Base-by-base conservation (phyloP, 2,113 vertebrate genomes). In the Columba janthina region DNA sequence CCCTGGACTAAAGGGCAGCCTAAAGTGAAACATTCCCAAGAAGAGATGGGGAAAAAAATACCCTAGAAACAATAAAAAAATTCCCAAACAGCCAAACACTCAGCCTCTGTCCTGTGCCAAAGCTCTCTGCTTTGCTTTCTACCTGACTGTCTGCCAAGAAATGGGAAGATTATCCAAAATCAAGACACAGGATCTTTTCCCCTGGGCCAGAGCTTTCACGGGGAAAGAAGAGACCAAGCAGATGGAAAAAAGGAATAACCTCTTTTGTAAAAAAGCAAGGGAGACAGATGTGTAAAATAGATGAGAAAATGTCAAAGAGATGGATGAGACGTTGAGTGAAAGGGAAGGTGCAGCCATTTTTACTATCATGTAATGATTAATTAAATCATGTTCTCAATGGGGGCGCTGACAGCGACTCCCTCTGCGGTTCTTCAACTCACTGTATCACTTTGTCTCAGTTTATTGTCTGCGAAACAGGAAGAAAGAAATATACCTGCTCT, bases 21-120 rank as follows among this genome's bases (percentile, higher is more conserved):
- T 44, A 60, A 46, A 90, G 67, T 42, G 71, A 94, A 94, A 89
- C 71, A 91, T 77, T 95, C 85, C 44, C 83, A 93, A 90, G 82
- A 88, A 83, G 65, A 81, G 11, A 84, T 38, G 15, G 66, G 31
- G 58, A 36, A 94, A 76, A 53, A 94, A 76, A 67, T 75, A 58
- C 34, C 81, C 31, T 70, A 85, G 89, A 87, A 93, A 89, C 80
- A 92, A 91, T 12, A 17, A 80, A 61, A 80, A 94, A 1, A 10
- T 70, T 81, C 36, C 57, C 44, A 70, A 95, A 71, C 32, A 80
- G n/a, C 48, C 16, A 83, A 80, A 91, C 82, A 64, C 34, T 91
- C 20, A 40, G 64, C 66, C 29, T 81, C 72, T 70, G 70, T 42
- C 51, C 36, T 48, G 54, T 88, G 86, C 81, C 91, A 88, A 80